Conservation (phyloP, 2,797 vertebrate genomes). For the Neosalanx taihuensis region DNA sequence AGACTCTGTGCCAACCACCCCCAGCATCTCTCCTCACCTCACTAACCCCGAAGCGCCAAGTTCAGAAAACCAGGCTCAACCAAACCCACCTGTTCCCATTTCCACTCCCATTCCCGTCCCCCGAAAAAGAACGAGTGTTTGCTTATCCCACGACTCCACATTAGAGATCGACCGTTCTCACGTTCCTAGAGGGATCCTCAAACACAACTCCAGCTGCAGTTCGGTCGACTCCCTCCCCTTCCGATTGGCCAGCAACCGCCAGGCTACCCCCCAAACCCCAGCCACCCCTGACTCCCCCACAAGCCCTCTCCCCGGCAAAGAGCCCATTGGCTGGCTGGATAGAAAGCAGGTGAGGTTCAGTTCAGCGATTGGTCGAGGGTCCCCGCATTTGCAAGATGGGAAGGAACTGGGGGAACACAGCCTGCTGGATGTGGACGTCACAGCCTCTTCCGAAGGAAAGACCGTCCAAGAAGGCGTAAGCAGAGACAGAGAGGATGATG, state of each 20-base stretch:
- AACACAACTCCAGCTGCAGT: constrained; percentile 71
- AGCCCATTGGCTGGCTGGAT: constrained; percentile 62
- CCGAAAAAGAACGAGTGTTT: constrained; percentile 65
- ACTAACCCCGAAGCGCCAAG: constrained; percentile 52
- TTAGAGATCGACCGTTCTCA: constrained; percentile 38
- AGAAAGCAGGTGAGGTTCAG: constrained; percentile 85
- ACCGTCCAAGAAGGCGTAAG: constrained; percentile 18
- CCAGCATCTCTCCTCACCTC: constrained; percentile 53
- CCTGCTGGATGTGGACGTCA: constrained; percentile 65
- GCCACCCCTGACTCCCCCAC: constrained; percentile 38
- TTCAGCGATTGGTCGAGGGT: constrained; percentile 46
- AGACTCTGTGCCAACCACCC: constrained; percentile 66
- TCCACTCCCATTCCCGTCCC: constrained; percentile 64
- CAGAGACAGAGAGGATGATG: constrained; percentile 1
- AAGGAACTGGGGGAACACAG: constrained; percentile 68
- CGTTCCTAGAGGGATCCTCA: constrained; percentile 76
- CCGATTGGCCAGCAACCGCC: constrained; percentile 29
- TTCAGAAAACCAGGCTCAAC: constrained; percentile 23
- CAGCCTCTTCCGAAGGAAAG: constrained; percentile 25
- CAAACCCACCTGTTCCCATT: constrained; percentile 40
- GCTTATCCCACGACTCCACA: constrained; percentile 52
- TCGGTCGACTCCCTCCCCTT: constrained; percentile 73
- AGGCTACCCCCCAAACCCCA: constrained; percentile 58
- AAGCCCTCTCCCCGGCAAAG: constrained; percentile 44
- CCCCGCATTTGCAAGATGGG: constrained; percentile 32